A percentile compares a stretch with the other conserved stretches of the same genome.
Evolutionary conservation across 2,113 vertebrate genomes (phyloP).

Genomic region (Isichthys henryi): DNA sequence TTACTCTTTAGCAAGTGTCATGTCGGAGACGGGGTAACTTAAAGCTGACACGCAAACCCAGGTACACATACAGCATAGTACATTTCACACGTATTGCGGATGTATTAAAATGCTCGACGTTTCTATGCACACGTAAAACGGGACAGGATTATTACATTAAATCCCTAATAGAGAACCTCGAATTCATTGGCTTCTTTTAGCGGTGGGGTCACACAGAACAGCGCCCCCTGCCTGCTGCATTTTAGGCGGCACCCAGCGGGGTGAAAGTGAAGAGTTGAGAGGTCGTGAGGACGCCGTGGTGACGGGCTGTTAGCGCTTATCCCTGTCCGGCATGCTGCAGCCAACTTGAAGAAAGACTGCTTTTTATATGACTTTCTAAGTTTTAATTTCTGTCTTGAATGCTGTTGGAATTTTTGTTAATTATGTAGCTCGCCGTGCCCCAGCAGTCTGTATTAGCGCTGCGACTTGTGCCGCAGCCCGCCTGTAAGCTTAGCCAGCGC

Average conservation of each 20-base stretch:
- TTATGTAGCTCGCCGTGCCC: not conserved
- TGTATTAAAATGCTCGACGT: not conserved
- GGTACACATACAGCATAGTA: conserved; percentile 24
- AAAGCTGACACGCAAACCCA: conserved; percentile 37
- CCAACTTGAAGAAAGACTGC: not conserved
- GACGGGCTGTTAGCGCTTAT: not conserved
- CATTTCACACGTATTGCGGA: not conserved
- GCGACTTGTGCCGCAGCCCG: not conserved
- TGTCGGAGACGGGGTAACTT: not conserved
- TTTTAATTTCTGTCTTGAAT: not conserved
- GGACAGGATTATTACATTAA: not conserved
- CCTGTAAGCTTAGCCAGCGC: not conserved
- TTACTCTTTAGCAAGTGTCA: not conserved
- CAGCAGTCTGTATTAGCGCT: not conserved
- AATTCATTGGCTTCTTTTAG: not conserved
- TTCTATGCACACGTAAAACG: not conserved
- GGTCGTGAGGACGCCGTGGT: conserved; percentile 29
- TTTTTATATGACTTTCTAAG: not conserved
- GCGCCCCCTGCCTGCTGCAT: conserved; percentile 34
- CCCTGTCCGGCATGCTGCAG: not conserved
- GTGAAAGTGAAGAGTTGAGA: conserved; percentile 47
- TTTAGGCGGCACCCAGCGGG: not conserved
- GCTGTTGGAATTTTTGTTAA: not conserved
- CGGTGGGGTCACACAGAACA: conserved; percentile 21
- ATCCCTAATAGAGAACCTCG: not conserved